Base-by-base conservation (phyloP, 2,888 invertebrate genomes). In the Galerucella pusilla region DNA sequence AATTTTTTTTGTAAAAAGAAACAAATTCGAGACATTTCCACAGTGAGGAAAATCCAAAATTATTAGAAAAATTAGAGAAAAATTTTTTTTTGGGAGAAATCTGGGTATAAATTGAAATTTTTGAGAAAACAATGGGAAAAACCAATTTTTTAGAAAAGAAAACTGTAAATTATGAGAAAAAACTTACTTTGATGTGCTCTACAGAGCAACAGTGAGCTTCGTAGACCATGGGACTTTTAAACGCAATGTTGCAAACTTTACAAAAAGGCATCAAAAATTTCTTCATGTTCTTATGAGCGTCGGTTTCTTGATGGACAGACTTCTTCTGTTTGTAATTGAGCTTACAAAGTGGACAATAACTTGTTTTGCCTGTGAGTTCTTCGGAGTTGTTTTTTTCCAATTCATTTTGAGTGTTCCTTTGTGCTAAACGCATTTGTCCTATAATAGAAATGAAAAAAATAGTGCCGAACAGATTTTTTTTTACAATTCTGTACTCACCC, bases 231-330 rank as follows among this genome's bases (percentile, higher is more conserved):
- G 96, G 94, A 79, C 94, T 94, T 82, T 94, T 93, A 88, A 95
- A 95, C 57, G 93, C 91, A 81, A 94, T 88, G 75, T 93, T 92
- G 86, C 96, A 96, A 66, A 93, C 90, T 82, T 93, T 92, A 84
- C 96, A 96, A 87, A 91, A 93, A 1, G 96, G 96, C 91, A 94
- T 93, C 77, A 96, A 89, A 88, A 96, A 95, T 84, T 94, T 93
- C 87, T 94, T 94, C 91, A 96, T 95, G 84, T 93, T 93, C 87
- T 94, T 92, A 85, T 96, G 96, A 49, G 94, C 91, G 81, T 94
- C 93, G 42, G 95, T 94, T 73, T 91, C 89, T 84, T 94, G 94
- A 90, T 96, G 96, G 75, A 93, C 92, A 76, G 92, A 91, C 84
- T 94, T 93, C 35, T 85, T 84, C 77, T 88, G 88, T 75, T 87